Conservation (phyloP, 2,888 invertebrate genomes). For the Pseudolycoriella hygida region DNA sequence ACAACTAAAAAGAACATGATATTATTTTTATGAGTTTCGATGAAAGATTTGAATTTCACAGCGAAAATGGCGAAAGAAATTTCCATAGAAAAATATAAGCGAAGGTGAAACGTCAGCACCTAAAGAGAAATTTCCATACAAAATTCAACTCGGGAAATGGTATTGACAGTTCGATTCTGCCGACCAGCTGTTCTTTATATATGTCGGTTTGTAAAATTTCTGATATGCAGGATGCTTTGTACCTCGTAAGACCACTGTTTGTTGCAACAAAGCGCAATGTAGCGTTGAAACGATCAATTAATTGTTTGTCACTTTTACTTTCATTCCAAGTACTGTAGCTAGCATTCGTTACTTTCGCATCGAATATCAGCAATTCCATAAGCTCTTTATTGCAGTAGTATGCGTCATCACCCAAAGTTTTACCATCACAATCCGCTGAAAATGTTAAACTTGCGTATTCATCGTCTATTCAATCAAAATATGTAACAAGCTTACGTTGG, state of each 20-base stretch:
- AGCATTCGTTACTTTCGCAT: slow-evolving; percentile 53
- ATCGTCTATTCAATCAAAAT: neutral
- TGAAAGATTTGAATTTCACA: no score
- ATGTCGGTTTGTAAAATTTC: no score
- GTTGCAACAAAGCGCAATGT: slow-evolving; percentile 70
- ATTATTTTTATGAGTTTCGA: no score
- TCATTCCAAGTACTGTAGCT: slow-evolving; percentile 38
- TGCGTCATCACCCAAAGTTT: slow-evolving; percentile 44
- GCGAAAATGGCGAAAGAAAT: no score
- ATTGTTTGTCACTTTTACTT: slow-evolving; percentile 30
- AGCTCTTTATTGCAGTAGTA: slow-evolving; percentile 75
- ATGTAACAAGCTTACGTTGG: slow-evolving; percentile 16
- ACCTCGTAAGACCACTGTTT: slow-evolving; percentile 62
- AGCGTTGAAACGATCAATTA: slow-evolving; percentile 51
- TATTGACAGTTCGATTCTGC: no score
- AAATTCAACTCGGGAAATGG: no score
- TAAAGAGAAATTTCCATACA: no score
- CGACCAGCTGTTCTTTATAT: no score
- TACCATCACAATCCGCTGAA: slow-evolving; percentile 45
- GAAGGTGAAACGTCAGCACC: no score
- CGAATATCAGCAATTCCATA: slow-evolving; percentile 70
- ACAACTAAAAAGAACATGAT: no score
- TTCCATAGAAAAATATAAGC: no score
- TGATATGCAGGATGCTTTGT: no score
- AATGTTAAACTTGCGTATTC: neutral